phyloP scores from a whole-genome alignment of 2,113 vertebrate species.

The Campylorhamphus procurvoides region DNA sequence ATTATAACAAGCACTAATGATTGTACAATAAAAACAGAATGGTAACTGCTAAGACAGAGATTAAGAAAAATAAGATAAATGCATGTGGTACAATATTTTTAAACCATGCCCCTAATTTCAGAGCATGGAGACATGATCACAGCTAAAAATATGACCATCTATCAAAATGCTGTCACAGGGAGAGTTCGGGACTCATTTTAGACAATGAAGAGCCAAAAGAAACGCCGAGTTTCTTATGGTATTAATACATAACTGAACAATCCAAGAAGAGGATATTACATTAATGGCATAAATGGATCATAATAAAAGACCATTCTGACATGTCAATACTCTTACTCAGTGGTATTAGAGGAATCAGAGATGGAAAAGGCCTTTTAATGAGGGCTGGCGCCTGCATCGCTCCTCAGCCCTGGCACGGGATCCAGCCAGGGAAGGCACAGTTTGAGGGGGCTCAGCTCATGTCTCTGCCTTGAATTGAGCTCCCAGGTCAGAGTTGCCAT shows the following conservation, averaged over 20 bases:
- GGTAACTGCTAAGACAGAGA: not conserved
- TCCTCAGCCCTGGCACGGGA: not conserved
- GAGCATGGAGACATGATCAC: not conserved
- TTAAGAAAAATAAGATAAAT: constrained; percentile 42
- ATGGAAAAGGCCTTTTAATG: not conserved
- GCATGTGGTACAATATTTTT: not conserved
- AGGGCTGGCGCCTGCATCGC: not conserved
- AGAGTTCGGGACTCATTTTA: not conserved
- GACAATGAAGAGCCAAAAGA: constrained; percentile 22
- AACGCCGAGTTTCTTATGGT: not conserved
- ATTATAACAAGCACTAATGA: constrained; percentile 12
- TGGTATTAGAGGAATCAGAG: not conserved
- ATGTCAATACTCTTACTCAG: not conserved
- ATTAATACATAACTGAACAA: constrained; percentile 30
- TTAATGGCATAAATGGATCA: constrained; percentile 49
- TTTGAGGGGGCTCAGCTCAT: not conserved
- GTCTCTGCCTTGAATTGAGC: not conserved
- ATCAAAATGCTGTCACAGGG: not conserved
- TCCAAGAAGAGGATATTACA: constrained; percentile 38
- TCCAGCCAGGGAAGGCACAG: accelerated
- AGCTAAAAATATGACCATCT: constrained; percentile 4
- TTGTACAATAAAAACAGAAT: constrained; percentile 11
- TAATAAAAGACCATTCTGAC: constrained; percentile 30
- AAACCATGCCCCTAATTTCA: constrained; percentile 17
- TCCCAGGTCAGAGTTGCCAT: not conserved